These are phyloP conservation scores for Triplophysa dalaica DNA, from an alignment of 2,113 vertebrate species.

Conservation along the genomic window DNA sequence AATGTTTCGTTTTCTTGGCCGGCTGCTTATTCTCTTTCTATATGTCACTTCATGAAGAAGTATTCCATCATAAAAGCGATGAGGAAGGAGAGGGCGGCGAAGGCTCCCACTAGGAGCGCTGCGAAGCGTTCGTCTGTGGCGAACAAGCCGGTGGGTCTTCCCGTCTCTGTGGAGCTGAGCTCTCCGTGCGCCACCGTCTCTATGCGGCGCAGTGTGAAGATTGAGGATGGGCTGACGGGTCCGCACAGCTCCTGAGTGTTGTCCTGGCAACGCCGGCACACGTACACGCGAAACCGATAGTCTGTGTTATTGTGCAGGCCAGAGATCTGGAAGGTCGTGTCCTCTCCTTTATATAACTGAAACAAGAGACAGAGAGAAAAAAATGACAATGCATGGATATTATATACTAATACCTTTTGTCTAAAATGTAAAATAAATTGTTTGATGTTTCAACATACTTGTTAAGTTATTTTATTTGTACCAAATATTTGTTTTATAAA, in stretches of 20 bases:
- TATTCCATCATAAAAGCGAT: constrained; percentile 97
- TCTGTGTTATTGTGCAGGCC: constrained; percentile 93
- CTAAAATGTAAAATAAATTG: too few relatives aligned
- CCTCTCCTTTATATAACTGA: constrained; percentile 91
- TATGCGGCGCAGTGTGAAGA: constrained; percentile 81
- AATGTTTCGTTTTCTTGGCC: constrained; percentile 22
- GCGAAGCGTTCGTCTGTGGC: constrained; percentile 94
- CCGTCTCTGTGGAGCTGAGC: constrained; percentile 65
- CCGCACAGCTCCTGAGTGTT: constrained; percentile 90
- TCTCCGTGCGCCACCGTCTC: constrained; percentile 77
- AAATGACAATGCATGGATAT: not conserved
- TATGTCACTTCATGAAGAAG: constrained; percentile 98
- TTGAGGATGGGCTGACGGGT: constrained; percentile 88
- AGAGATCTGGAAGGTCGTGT: constrained; percentile 87
- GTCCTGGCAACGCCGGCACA: constrained; percentile 88
- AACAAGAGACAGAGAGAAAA: not conserved
- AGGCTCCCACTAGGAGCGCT: constrained; percentile 88
- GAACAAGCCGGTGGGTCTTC: constrained; percentile 80
- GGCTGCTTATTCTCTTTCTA: constrained; percentile 2
- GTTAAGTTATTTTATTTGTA: too few relatives aligned
- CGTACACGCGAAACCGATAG: constrained; percentile 93
- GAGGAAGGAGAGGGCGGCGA: constrained; percentile 89
- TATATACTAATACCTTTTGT: too few relatives aligned
- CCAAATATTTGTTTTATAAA: too few relatives aligned
- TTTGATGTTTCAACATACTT: too few relatives aligned